These are phyloP conservation scores for Chloropsis cyanopogon DNA, from an alignment of 2,113 vertebrate species.

Conservation along the genomic window DNA sequence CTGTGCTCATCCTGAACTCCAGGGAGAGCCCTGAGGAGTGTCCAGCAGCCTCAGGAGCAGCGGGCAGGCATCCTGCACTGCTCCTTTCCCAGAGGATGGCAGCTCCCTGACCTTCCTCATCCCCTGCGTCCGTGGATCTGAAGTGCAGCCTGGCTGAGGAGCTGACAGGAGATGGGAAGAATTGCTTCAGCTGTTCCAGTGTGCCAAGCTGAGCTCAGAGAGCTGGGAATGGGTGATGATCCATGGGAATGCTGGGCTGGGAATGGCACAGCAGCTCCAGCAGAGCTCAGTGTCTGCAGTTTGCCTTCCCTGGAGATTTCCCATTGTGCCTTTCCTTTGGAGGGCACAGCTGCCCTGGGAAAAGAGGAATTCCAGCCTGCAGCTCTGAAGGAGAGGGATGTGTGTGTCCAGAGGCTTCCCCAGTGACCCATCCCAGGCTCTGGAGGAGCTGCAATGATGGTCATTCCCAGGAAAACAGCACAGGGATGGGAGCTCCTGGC, in stretches of 20 bases:
- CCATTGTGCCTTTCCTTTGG: not conserved
- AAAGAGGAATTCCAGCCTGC: not conserved
- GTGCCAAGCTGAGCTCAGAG: not conserved
- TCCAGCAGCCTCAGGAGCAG: not conserved
- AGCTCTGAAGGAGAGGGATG: not conserved
- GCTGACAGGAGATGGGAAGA: not conserved
- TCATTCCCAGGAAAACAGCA: not conserved
- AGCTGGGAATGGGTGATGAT: not conserved
- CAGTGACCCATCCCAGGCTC: rapidly evolving
- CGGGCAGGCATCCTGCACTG: not conserved
- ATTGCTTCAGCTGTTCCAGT: not conserved
- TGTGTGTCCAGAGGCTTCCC: not conserved
- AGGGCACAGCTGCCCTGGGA: not conserved
- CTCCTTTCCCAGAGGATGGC: not conserved
- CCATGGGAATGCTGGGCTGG: not conserved
- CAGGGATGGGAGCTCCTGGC: not conserved
- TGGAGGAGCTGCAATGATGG: not conserved
- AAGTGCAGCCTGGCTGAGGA: not conserved
- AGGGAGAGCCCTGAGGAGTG: not conserved
- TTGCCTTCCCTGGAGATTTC: not conserved
- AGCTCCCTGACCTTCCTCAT: not conserved
- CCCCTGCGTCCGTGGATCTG: not conserved
- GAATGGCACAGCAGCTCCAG: not conserved
- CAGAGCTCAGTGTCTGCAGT: rapidly evolving
- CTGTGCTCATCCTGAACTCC: not conserved